Conservation (phyloP, 2,797 vertebrate genomes). For the Eulemur coronatus region DNA sequence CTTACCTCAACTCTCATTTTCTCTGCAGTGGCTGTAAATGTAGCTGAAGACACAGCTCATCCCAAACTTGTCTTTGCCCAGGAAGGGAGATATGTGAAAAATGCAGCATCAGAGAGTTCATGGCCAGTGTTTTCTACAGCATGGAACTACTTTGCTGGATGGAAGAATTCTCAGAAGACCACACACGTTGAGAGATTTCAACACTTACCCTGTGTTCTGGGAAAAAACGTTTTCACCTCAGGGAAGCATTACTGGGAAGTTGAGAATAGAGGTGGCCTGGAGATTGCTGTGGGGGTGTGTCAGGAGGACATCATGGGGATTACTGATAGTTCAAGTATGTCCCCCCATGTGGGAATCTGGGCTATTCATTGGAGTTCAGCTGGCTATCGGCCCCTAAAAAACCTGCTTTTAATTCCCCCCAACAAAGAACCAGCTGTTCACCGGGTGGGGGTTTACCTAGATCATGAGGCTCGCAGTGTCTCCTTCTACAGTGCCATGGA, state of each 20-base stretch:
- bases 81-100: slow-evolving; percentile 25
- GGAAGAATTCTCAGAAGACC: not conserved
- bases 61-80: slow-evolving; percentile 53
- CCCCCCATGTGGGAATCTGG: slow-evolving; percentile 31
- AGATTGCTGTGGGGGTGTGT: slow-evolving; percentile 43
- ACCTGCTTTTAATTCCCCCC: not conserved
- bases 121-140: slow-evolving; percentile 38
- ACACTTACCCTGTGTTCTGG: slow-evolving; percentile 52
- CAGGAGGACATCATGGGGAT: slow-evolving; percentile 38
- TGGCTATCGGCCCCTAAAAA: not conserved
- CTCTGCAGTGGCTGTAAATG: slow-evolving; percentile 44
- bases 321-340: not conserved
- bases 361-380: slow-evolving; percentile 3
- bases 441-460: slow-evolving; percentile 39
- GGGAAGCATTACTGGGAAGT: slow-evolving; percentile 64
- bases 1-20: not conserved
- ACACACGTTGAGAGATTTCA: not conserved
- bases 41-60: slow-evolving; percentile 43
- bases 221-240: slow-evolving; percentile 51
- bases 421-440: not conserved
- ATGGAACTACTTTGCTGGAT: slow-evolving; percentile 1
- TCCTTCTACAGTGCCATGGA: not conserved
- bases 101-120: not conserved
- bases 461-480: not conserved
- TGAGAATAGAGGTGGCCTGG: slow-evolving; percentile 13